phyloP scores from a whole-genome alignment of 2,113 vertebrate species.

The Dryoscopus gambensis region DNA sequence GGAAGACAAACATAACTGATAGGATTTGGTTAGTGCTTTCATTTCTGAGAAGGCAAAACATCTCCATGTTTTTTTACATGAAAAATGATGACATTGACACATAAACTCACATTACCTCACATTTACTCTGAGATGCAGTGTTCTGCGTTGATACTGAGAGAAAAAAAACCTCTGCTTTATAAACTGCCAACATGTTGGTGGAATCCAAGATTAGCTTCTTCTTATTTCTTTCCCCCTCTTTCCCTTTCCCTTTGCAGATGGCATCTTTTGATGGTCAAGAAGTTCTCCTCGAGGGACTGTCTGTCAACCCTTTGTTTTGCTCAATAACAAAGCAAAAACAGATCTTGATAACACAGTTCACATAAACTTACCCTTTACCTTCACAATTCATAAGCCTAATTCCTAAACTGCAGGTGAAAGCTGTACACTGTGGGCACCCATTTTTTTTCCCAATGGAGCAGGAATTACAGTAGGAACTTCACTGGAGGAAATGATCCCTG shows the following conservation, averaged over 20 bases:
- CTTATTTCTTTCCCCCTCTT: rapidly evolving
- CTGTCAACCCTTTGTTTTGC: neutral
- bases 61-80: neutral
- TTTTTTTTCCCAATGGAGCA: neutral
- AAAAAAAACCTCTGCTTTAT: neutral
- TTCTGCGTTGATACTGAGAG: neutral
- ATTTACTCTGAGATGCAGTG: neutral
- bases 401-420: neutral
- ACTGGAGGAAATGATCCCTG: neutral
- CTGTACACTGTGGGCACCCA: neutral
- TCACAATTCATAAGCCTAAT: neutral
- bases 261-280: neutral
- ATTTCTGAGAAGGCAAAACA: neutral
- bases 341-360: neutral
- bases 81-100: neutral
- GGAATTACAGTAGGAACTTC: neutral
- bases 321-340: neutral
- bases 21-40: neutral
- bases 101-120: neutral
- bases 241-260: neutral
- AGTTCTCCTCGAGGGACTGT: neutral
- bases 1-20: neutral
- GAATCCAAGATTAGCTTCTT: neutral
- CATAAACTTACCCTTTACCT: neutral
- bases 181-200: neutral